Percentiles rank a stretch among this genome's conserved stretches.
These are phyloP conservation scores for Ibycter americanus DNA, from an alignment of 2,797 vertebrate genomes.

Conservation along the genomic window DNA sequence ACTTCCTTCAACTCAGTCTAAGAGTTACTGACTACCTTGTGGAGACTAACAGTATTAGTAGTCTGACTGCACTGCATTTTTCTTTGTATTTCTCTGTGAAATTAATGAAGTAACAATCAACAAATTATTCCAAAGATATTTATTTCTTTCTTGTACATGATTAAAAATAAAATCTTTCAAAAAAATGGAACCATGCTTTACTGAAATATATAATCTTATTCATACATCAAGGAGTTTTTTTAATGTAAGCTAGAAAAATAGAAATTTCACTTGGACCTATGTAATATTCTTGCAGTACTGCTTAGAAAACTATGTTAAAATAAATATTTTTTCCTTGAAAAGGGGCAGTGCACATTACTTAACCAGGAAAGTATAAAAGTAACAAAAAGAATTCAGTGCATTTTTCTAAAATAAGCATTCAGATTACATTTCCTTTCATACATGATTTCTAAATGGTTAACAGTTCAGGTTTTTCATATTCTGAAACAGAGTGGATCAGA, in stretches of 20 bases:
- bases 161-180: neutral
- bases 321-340: neutral
- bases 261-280: neutral
- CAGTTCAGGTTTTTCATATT: neutral
- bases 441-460: neutral
- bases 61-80: neutral
- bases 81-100: neutral
- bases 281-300: neutral
- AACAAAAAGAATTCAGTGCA: constrained; percentile 1
- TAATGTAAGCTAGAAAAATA: constrained; percentile 27
- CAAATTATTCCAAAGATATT: neutral
- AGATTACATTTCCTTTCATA: neutral
- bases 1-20: neutral
- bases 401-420: neutral
- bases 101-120: neutral
- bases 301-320: neutral
- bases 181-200: neutral
- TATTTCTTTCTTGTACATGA: neutral
- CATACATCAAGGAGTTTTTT: neutral
- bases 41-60: neutral
- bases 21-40: neutral
- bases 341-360: neutral
- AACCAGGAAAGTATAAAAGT: neutral
- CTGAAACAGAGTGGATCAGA: neutral
- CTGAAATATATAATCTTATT: neutral